Conservation (phyloP, 1,140 invertebrate species). For the Drosophila fuyamai region DNA sequence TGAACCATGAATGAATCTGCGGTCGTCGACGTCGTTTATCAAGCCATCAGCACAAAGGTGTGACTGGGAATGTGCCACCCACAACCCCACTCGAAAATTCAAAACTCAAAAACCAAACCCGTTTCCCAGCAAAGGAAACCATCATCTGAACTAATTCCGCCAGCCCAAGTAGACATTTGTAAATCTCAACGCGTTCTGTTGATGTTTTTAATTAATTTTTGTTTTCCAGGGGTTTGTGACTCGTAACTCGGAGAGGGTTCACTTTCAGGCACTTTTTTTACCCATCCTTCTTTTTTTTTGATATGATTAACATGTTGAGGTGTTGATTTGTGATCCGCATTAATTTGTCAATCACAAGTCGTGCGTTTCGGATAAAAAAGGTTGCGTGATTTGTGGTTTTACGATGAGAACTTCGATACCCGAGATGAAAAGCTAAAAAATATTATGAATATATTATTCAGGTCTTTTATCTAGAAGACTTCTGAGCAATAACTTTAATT, state of each 20-base stretch:
- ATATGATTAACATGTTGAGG: slow-evolving; percentile 72
- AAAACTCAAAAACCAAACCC: slow-evolving; percentile 42
- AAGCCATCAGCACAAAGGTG: slow-evolving; percentile 69
- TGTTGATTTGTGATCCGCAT: slow-evolving; percentile 78
- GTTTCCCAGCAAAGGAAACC: slow-evolving; percentile 20
- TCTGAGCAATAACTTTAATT: background rate
- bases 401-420: slow-evolving; percentile 1
- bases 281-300: slow-evolving; percentile 28
- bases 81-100: slow-evolving; percentile 11
- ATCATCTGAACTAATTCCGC: slow-evolving; percentile 75
- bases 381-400: slow-evolving; percentile 28
- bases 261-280: slow-evolving; percentile 8
- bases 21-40: slow-evolving; percentile 75
- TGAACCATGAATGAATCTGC: slow-evolving; percentile 76
- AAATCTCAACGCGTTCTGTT: slow-evolving; percentile 76
- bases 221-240: slow-evolving; percentile 21
- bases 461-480: too few species aligned
- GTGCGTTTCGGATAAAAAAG: slow-evolving; percentile 46
- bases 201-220: slow-evolving; percentile 81
- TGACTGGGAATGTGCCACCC: slow-evolving; percentile 29
- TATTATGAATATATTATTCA: slow-evolving; percentile 22
- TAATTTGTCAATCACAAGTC: slow-evolving; percentile 77
- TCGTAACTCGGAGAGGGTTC: slow-evolving; percentile 30
- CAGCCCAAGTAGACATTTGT: slow-evolving; percentile 48
- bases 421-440: slow-evolving; percentile 6